A percentile compares a stretch with the other conserved stretches of the same genome.
These are phyloP conservation scores for Geodia barretti DNA, from an alignment of 37 sponge, comb jelly and placozoan species.

Conservation along the genomic window DNA sequence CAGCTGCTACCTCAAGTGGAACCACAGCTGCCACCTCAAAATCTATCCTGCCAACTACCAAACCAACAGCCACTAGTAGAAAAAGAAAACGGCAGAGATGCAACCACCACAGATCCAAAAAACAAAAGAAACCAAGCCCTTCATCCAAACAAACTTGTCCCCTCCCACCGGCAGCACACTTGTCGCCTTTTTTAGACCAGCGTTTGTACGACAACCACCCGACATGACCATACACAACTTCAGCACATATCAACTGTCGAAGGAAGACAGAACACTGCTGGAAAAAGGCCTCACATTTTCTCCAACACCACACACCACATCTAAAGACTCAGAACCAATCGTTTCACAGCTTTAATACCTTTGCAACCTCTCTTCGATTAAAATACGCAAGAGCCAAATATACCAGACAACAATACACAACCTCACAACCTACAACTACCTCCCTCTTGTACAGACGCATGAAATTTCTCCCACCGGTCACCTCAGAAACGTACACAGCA, in stretches of 20 bases:
- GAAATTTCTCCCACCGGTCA: conserved; percentile 13
- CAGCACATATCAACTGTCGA: not conserved
- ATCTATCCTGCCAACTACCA: too few relatives aligned
- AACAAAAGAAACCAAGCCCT: too few relatives aligned
- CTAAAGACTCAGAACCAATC: not conserved
- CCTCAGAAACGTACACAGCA: not conserved
- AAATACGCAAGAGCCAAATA: not conserved
- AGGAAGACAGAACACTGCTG: not conserved
- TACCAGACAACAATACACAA: not conserved
- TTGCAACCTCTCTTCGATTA: not conserved
- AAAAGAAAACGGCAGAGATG: too few relatives aligned
- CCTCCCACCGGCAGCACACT: not conserved
- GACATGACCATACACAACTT: not conserved
- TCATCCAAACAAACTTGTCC: too few relatives aligned
- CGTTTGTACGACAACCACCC: not conserved
- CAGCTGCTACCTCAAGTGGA: too few relatives aligned
- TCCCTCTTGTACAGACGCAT: conserved; percentile 2
- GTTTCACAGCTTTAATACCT: not conserved
- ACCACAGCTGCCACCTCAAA: too few relatives aligned
- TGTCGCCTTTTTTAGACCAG: conserved; percentile 11
- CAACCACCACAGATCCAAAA: too few relatives aligned
- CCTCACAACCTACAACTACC: not conserved
- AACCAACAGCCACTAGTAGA: too few relatives aligned
- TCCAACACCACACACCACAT: not conserved
- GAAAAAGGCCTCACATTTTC: conserved; percentile 3